Conservation (phyloP, 2,113 vertebrate genomes). For the Cisticola juncidis region DNA sequence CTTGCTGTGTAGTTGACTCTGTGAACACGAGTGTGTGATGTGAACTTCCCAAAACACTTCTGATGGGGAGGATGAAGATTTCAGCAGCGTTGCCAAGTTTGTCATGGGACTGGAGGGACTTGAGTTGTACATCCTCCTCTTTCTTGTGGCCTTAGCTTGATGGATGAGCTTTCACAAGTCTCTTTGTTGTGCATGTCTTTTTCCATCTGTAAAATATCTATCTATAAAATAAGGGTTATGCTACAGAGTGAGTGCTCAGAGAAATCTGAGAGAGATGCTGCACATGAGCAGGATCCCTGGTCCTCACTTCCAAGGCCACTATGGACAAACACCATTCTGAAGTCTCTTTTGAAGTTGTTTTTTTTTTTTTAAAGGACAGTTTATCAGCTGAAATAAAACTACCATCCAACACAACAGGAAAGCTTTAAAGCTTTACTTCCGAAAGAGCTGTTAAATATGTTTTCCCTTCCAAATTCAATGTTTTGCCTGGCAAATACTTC, state of each 20-base stretch:
- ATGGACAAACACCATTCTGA: neutral
- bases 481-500: conserved; percentile 7
- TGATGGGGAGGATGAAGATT: neutral
- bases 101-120: neutral
- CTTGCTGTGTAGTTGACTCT: neutral
- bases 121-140: neutral
- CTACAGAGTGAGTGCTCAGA: neutral
- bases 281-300: rapidly evolving
- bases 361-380: neutral
- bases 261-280: neutral
- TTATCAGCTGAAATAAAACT: neutral
- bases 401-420: neutral
- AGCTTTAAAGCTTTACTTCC: neutral
- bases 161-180: neutral
- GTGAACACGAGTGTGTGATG: neutral
- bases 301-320: neutral
- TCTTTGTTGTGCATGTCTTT: neutral
- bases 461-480: neutral
- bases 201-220: neutral
- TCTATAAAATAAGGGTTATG: neutral
- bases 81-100: neutral
- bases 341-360: neutral
- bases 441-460: conserved; percentile 1
- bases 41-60: neutral
- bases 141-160: neutral